Percentiles rank a stretch among this genome's conserved stretches.
phyloP scores from a whole-genome alignment of 1,140 invertebrate species.

The Sesamia nonagrioides region DNA sequence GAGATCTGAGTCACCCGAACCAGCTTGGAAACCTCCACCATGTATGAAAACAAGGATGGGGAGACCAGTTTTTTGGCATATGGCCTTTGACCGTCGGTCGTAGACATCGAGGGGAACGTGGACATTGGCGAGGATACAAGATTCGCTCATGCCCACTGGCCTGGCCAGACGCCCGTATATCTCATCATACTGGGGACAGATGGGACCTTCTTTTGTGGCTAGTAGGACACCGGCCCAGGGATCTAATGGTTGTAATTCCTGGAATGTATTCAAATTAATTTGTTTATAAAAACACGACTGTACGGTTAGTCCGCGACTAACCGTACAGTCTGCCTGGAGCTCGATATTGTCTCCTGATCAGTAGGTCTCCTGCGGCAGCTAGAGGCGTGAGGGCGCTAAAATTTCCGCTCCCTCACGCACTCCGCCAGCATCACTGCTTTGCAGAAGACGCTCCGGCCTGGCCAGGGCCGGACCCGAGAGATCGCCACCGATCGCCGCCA shows the following conservation, averaged over 20 bases:
- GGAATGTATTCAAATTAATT: not conserved
- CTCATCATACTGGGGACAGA: constrained; percentile 84
- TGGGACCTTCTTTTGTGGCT: constrained; percentile 87
- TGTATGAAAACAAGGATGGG: constrained; percentile 90
- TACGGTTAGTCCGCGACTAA: too few species aligned
- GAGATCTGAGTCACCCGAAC: constrained; percentile 84
- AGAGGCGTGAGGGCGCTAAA: too few species aligned
- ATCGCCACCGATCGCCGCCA: too few species aligned
- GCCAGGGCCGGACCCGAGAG: too few species aligned
- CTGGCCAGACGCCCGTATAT: constrained; percentile 63
- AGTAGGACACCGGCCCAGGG: constrained; percentile 87
- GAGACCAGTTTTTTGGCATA: constrained; percentile 57
- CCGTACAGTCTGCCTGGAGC: too few species aligned
- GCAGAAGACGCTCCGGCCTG: too few species aligned
- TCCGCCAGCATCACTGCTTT: too few species aligned
- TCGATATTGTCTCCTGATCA: too few species aligned
- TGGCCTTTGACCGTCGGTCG: not conserved
- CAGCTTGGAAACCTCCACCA: constrained; percentile 90
- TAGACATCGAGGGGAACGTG: constrained; percentile 66
- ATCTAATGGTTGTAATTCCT: constrained; percentile 88
- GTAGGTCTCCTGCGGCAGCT: too few species aligned
- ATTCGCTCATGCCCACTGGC: constrained; percentile 67
- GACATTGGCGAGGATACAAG: constrained; percentile 76
- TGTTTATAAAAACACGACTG: too few species aligned
- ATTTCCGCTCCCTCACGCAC: too few species aligned